Evolutionary conservation across 2,888 invertebrate species (phyloP).

Genomic region (Folsomia manolachei): DNA sequence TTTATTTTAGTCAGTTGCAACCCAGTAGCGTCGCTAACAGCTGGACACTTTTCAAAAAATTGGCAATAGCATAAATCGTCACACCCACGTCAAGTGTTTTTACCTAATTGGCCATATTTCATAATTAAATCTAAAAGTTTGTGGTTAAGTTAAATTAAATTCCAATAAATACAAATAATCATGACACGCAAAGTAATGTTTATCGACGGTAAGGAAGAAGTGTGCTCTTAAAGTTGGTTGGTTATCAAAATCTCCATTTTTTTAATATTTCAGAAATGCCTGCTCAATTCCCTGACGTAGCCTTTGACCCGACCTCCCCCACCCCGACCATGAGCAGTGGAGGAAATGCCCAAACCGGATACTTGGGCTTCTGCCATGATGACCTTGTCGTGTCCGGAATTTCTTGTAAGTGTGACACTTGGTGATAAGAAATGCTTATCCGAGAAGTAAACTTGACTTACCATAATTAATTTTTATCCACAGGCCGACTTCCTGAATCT

Average conservation of each 20-base stretch:
- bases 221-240: too few species aligned
- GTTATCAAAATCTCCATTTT: too few species aligned
- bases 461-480: too few species aligned
- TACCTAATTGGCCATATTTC: too few species aligned
- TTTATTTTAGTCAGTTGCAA: background rate
- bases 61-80: too few species aligned
- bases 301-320: conserved; percentile 51
- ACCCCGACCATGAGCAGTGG: conserved; percentile 36
- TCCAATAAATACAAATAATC: background rate
- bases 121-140: too few species aligned
- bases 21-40: too few species aligned
- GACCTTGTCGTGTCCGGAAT: conserved; percentile 75
- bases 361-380: conserved; percentile 58
- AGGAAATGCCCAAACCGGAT: conserved; percentile 52
- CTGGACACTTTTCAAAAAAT: too few species aligned
- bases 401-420: too few species aligned
- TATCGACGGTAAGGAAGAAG: conserved; percentile 9
- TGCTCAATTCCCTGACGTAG: conserved; percentile 64
- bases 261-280: conserved; percentile 68
- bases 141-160: too few species aligned
- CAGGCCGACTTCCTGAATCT: conserved; percentile 86
- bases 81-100: too few species aligned
- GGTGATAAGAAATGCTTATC: conserved; percentile 47
- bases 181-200: background rate
- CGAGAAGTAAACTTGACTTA: conserved; percentile 37